Evolutionary conservation across 2,797 vertebrate genomes (phyloP).

Genomic region (Danio tinwini): DNA sequence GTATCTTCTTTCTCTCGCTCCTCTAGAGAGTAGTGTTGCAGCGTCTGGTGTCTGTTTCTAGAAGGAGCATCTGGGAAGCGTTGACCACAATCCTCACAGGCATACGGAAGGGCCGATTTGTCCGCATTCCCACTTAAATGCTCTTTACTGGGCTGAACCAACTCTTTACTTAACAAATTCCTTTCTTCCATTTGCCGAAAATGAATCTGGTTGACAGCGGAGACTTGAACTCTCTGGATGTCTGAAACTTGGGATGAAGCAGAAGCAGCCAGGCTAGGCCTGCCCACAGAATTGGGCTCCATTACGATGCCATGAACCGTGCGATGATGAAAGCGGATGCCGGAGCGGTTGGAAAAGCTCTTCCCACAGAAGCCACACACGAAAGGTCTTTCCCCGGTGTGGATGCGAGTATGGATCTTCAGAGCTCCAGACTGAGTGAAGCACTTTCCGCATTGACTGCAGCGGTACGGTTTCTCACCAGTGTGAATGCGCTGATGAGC

Average conservation of each 20-base stretch:
- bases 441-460: slow-evolving; percentile 80
- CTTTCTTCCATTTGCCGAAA: slow-evolving; percentile 29
- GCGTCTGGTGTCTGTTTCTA: slow-evolving; percentile 79
- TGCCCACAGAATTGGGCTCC: slow-evolving; percentile 62
- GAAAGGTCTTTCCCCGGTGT: slow-evolving; percentile 83
- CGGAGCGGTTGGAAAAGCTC: slow-evolving; percentile 81
- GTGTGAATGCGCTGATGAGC: slow-evolving; percentile 84
- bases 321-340: slow-evolving; percentile 81
- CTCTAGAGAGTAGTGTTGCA: slow-evolving; percentile 74
- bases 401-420: slow-evolving; percentile 81
- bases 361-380: slow-evolving; percentile 78
- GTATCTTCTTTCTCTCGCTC: slow-evolving; percentile 59
- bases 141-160: neutral
- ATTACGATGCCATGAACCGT: slow-evolving; percentile 75
- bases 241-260: neutral
- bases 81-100: slow-evolving; percentile 81
- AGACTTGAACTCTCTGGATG: slow-evolving; percentile 25
- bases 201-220: slow-evolving; percentile 48
- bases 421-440: slow-evolving; percentile 85
- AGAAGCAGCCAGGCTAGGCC: slow-evolving; percentile 50
- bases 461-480: slow-evolving; percentile 82
- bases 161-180: neutral
- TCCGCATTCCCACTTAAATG: slow-evolving; percentile 45
- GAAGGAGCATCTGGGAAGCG: slow-evolving; percentile 78
- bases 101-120: slow-evolving; percentile 63